Percentiles rank a stretch among this genome's conserved stretches.
Conservation (phyloP, 2,113 vertebrate species). For the Callaeas wilsoni region DNA sequence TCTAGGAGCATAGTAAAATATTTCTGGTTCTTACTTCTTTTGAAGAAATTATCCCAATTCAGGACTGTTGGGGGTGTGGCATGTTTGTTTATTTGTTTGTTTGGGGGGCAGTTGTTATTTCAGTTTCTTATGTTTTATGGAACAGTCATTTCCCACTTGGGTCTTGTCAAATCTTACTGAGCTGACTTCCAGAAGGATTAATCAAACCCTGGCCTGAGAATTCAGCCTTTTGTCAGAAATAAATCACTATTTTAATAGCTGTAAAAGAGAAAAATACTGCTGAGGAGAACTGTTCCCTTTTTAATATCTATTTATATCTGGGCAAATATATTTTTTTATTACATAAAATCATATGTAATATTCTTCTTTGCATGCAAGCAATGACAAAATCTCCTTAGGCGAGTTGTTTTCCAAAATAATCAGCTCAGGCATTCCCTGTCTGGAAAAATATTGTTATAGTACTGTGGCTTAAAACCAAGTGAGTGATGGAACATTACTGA, state of each 20-base stretch:
- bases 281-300: not conserved
- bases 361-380: not conserved
- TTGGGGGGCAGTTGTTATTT: not conserved
- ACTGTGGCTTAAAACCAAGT: not conserved
- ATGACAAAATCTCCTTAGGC: conserved; percentile 1
- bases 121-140: not conserved
- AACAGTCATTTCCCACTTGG: not conserved
- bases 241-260: not conserved
- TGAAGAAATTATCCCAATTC: not conserved
- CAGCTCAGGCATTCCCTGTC: not conserved
- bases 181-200: not conserved
- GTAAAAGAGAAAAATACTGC: not conserved
- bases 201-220: not conserved
- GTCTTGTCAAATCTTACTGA: not conserved
- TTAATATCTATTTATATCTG: not conserved
- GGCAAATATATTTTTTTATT: not conserved
- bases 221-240: not conserved
- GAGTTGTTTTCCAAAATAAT: conserved; percentile 34
- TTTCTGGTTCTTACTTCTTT: not conserved
- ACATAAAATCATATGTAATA: not conserved
- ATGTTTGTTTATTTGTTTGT: not conserved
- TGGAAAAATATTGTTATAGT: conserved; percentile 8
- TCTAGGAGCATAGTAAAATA: not conserved
- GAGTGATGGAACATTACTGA: not conserved
- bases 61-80: accelerated